Conservation (phyloP, 1,140 invertebrate species). For the Brachionus asplanchnoidis region DNA sequence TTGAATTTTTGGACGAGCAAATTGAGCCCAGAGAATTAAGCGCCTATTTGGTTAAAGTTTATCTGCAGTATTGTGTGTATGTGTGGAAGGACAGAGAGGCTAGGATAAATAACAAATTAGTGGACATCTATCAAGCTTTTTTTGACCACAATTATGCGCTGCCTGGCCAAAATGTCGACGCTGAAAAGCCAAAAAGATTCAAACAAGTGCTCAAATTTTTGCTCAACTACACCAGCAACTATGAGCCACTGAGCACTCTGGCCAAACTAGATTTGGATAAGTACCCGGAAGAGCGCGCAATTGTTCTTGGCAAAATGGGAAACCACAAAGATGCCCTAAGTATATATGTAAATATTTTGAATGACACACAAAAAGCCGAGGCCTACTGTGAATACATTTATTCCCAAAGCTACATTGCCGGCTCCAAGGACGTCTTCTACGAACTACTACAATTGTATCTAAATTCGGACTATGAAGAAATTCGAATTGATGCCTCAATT, state of each 20-base stretch:
- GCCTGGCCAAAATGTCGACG: slow-evolving; percentile 44
- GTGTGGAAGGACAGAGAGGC: slow-evolving; percentile 79
- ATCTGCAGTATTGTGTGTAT: slow-evolving; percentile 76
- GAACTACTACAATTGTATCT: slow-evolving; percentile 31
- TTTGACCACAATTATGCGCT: slow-evolving; percentile 50
- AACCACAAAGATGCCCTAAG: slow-evolving; percentile 81
- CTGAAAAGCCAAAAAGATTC: slow-evolving; percentile 35
- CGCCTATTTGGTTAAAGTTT: not conserved
- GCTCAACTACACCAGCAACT: slow-evolving; percentile 27
- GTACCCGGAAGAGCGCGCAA: slow-evolving; percentile 76
- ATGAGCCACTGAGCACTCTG: slow-evolving; percentile 22
- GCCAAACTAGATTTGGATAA: slow-evolving; percentile 32
- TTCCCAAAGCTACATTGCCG: slow-evolving; percentile 6
- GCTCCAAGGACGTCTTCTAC: slow-evolving; percentile 5
- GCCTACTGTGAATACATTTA: slow-evolving; percentile 43
- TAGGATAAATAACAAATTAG: slow-evolving; percentile 81
- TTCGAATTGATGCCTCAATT: slow-evolving; percentile 35
- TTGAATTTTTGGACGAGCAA: slow-evolving; percentile 26
- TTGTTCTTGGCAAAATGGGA: slow-evolving; percentile 79
- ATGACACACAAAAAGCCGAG: slow-evolving; percentile 74
- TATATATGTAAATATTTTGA: slow-evolving; percentile 77
- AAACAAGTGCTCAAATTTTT: slow-evolving; percentile 39
- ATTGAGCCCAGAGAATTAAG: slow-evolving; percentile 28
- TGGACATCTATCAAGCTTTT: slow-evolving; percentile 58
- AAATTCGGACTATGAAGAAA: not conserved